Evolutionary conservation across 2,888 invertebrate genomes (phyloP).

Genomic region (Parnassius glacialis): DNA sequence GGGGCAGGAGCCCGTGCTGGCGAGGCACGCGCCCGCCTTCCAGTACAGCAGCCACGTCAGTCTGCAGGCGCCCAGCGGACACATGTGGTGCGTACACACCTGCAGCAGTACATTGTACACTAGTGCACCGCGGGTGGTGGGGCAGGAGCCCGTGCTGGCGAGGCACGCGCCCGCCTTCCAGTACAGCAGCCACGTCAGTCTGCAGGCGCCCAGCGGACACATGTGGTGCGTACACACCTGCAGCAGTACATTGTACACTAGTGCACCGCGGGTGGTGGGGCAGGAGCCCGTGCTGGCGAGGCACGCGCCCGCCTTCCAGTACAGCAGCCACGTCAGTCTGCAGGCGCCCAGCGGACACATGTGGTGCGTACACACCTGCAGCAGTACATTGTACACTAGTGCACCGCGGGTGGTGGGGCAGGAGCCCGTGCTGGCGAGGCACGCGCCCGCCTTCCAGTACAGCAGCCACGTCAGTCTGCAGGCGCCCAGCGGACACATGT

Average conservation of each 20-base stretch:
- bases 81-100: background rate
- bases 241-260: constrained; percentile 41
- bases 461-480: constrained; percentile 98
- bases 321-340: too few species aligned
- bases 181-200: constrained; percentile 97
- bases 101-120: constrained; percentile 93
- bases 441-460: too few species aligned
- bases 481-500: constrained; percentile 98
- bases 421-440: constrained; percentile 94
- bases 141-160: constrained; percentile 96
- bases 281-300: too few species aligned
- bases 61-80: background rate
- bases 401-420: constrained; percentile 98
- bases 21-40: too few species aligned
- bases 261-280: too few species aligned
- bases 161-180: constrained; percentile 91
- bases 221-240: constrained; percentile 87
- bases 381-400: constrained; percentile 88
- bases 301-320: too few species aligned
- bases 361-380: constrained; percentile 85
- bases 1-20: constrained; percentile 97
- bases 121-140: constrained; percentile 96
- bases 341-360: too few species aligned
- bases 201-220: constrained; percentile 98
- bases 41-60: constrained; percentile 2